Conservation (phyloP, 2,888 invertebrate genomes). For the Philhelius pedissequus region DNA sequence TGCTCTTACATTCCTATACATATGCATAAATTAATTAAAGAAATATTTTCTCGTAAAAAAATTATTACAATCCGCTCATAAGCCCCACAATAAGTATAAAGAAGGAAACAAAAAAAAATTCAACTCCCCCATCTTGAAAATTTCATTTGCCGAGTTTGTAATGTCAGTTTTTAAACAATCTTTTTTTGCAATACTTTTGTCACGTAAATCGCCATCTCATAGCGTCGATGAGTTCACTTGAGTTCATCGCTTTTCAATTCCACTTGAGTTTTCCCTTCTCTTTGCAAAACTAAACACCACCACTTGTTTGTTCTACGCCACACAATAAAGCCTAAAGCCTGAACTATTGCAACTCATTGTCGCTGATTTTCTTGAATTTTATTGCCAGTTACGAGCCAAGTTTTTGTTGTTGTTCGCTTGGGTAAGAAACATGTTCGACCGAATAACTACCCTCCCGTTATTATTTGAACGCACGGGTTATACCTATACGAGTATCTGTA, state of each 20-base stretch:
- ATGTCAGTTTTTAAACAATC: background rate
- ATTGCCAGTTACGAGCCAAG: slow-evolving; percentile 48
- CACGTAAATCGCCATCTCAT: slow-evolving; percentile 30
- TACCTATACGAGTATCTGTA: background rate
- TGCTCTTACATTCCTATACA: no score
- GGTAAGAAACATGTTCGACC: slow-evolving; percentile 39
- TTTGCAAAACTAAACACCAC: background rate
- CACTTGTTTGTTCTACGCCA: background rate
- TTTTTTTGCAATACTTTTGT: slow-evolving; percentile 30
- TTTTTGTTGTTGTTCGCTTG: slow-evolving; percentile 34
- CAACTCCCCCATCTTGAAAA: background rate
- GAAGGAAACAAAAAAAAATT: background rate
- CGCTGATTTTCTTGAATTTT: slow-evolving; percentile 57
- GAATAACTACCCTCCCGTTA: slow-evolving; percentile 23
- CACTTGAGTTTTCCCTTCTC: slow-evolving; percentile 11
- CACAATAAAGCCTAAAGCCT: slow-evolving; percentile 16
- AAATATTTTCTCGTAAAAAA: background rate
- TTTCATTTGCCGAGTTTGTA: background rate
- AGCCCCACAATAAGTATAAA: background rate
- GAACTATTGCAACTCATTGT: slow-evolving; percentile 58
- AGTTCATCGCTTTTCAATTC: slow-evolving; percentile 61
- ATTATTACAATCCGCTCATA: background rate
- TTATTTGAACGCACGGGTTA: background rate
- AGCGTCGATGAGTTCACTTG: slow-evolving; percentile 42
- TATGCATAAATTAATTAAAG: background rate